Conservation (phyloP, 1,140 invertebrate genomes). For the Wiebesia pumilae region DNA sequence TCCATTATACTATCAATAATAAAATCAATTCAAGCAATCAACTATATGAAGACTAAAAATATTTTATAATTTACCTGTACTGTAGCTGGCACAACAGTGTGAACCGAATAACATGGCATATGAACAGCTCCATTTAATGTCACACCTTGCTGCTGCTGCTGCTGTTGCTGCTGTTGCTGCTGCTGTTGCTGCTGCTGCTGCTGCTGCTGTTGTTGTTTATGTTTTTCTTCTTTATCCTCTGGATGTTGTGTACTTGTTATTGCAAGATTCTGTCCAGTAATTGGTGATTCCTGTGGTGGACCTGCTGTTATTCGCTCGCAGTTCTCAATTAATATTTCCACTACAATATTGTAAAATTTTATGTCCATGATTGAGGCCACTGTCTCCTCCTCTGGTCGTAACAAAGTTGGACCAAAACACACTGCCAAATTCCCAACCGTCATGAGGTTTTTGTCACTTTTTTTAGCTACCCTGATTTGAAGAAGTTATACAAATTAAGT, state of each 20-base stretch:
- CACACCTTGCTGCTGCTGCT: conserved; percentile 54
- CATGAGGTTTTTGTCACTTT: conserved; percentile 95
- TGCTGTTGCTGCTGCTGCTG: background rate
- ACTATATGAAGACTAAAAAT: background rate
- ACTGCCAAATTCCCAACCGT: conserved; percentile 97
- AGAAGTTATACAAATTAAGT: conserved; percentile 13
- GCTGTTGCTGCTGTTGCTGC: conserved; percentile 9
- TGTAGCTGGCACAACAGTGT: conserved; percentile 60
- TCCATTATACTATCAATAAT: no score
- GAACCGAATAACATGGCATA: conserved; percentile 63
- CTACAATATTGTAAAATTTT: conserved; percentile 98
- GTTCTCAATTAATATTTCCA: conserved; percentile 96
- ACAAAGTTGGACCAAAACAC: conserved; percentile 98
- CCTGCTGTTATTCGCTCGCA: conserved; percentile 85
- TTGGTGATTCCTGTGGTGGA: conserved; percentile 67
- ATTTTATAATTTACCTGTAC: conserved; percentile 41
- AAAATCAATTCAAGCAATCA: background rate
- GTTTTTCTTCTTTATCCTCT: conserved; percentile 51
- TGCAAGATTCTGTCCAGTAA: conserved; percentile 22
- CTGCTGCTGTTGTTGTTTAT: background rate
- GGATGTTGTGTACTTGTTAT: conserved; percentile 53
- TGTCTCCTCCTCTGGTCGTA: conserved; percentile 95
- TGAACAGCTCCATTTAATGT: conserved; percentile 65
- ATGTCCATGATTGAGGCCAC: conserved; percentile 98
- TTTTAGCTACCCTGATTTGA: conserved; percentile 84